phyloP scores from a whole-genome alignment of 2,113 vertebrate genomes.

The Sceloporus undulatus region DNA sequence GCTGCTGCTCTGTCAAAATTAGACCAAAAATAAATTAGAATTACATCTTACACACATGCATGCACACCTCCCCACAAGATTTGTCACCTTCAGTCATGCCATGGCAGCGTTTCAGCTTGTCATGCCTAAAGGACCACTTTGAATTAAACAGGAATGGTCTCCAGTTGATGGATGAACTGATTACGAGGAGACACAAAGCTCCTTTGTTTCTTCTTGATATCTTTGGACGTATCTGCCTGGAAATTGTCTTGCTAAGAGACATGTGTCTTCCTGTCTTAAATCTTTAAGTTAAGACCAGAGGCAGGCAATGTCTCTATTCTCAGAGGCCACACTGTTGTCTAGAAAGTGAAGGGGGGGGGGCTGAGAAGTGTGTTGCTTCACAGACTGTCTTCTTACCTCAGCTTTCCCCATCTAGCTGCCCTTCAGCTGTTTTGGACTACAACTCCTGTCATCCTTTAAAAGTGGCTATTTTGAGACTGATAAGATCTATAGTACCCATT shows the following conservation, averaged over 20 bases:
- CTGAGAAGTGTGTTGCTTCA: neutral
- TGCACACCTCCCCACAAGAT: neutral
- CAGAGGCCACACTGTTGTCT: neutral
- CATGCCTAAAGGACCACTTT: neutral
- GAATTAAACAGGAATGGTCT: neutral
- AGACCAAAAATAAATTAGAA: neutral
- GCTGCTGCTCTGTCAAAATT: neutral
- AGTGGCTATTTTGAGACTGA: too few relatives aligned
- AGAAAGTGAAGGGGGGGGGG: neutral
- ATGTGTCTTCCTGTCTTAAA: neutral
- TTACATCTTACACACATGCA: neutral
- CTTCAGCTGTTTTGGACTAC: neutral
- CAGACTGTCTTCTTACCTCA: neutral
- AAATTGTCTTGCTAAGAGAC: neutral
- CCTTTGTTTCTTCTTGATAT: conserved; percentile 4
- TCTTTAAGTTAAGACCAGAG: neutral
- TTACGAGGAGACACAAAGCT: neutral
- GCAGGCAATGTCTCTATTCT: neutral
- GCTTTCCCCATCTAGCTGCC: neutral
- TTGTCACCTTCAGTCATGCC: neutral
- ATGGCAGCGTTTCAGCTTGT: neutral
- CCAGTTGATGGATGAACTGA: neutral
- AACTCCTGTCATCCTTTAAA: neutral
- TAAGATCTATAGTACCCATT: neutral
- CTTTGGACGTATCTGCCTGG: neutral